Conservation (phyloP, 2,888 invertebrate species). For the Conops quadrifasciatus region DNA sequence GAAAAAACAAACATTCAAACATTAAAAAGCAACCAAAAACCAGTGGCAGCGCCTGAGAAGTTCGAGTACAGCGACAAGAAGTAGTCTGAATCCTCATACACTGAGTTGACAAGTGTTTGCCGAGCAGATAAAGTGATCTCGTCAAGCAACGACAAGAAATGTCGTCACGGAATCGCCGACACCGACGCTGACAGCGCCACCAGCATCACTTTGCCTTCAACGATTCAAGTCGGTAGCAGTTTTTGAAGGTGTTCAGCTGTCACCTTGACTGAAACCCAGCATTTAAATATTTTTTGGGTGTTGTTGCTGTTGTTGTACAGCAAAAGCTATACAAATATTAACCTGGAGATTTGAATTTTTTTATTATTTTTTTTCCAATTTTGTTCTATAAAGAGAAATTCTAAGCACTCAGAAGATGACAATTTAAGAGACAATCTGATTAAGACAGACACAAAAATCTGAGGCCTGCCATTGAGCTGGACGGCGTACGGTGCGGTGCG, state of each 20-base stretch:
- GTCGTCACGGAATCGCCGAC: conserved; percentile 3
- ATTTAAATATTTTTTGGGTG: neutral
- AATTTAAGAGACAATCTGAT: neutral
- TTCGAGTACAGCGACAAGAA: neutral
- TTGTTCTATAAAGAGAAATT: neutral
- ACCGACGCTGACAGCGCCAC: neutral
- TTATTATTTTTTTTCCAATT: neutral
- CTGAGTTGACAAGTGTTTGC: conserved; percentile 42
- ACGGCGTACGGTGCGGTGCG: too few relatives aligned
- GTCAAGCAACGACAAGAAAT: conserved; percentile 12
- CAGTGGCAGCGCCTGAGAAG: conserved; percentile 33
- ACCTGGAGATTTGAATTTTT: conserved; percentile 9
- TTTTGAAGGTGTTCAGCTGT: conserved; percentile 58
- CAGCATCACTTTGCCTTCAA: neutral
- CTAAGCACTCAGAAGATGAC: neutral
- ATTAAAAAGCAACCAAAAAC: conserved; percentile 33
- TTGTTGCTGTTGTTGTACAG: neutral
- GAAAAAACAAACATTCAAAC: conserved; percentile 11
- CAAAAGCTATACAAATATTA: conserved; percentile 28
- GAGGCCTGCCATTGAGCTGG: too few relatives aligned
- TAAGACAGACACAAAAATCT: too few relatives aligned
- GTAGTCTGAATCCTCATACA: conserved; percentile 16
- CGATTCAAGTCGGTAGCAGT: conserved; percentile 52
- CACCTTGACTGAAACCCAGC: conserved; percentile 46
- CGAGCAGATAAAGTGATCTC: conserved; percentile 42